Base-by-base conservation (phyloP, 1,140 invertebrate species). In the Drosophila malerkotliana region DNA sequence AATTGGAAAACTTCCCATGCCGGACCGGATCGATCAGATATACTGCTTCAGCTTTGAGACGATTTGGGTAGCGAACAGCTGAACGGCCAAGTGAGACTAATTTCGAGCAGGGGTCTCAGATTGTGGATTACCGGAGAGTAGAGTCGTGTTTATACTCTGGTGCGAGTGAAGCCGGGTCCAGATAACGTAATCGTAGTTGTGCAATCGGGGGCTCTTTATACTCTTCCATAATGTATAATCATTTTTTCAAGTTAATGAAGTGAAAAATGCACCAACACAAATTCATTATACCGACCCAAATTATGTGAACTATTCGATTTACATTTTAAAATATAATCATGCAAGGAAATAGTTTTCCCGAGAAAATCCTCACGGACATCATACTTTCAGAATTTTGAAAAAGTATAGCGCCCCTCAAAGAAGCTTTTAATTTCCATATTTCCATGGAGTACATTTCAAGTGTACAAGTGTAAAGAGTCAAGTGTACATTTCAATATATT, bases 1-100 rank as follows among this genome's bases (percentile, higher is more conserved):
- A 32, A 24, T 52, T 57, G 64, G 63, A 58, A 79, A 28, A 78
- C 55, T 71, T 85, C 57, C 60, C 77, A 85, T 83, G 54, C 39
- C 61, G 71, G 53, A 52, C 32, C 72, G 60, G 71, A 75, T 74
- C 72, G 60, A 66, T 53, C 48, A 66, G 72, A 75, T 66, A 52
- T 64, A 32, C 32, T 41, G 15, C 30, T 12, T 4, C 12, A 37
- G 39, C 53, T 44, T 59, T 68, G 30, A 32, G 51, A 37, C 18
- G 55, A 15, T 28, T 32, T 49, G 28, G 21, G 49, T 45, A 30
- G 48, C 51, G 51, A 34, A 18, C 69, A 30, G 53, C 32, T 15
- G 47, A 52, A 39, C 55, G 55, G 26, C 55, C 51, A 54, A 67
- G n/a, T 75, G 53, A 48, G 71, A 66, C 71, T 74, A 21, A 21